These are phyloP conservation scores for Hepsetus odoe DNA, from an alignment of 2,113 vertebrate species.

Conservation along the genomic window DNA sequence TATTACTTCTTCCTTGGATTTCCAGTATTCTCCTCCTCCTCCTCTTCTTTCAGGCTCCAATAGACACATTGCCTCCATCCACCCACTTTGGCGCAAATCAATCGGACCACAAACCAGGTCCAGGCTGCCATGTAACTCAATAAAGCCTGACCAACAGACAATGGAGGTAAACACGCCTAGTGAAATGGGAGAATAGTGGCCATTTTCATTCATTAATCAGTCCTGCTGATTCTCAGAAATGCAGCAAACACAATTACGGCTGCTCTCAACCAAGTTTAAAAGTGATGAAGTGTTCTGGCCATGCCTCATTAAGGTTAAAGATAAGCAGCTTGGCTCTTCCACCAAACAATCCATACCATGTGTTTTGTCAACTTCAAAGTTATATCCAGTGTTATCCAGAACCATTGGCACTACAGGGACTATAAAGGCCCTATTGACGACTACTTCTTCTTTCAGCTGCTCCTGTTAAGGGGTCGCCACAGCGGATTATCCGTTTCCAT, in stretches of 20 bases:
- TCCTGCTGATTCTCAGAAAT: conserved; percentile 24
- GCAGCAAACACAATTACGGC: conserved; percentile 47
- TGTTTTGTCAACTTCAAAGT: background rate
- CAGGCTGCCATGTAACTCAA: conserved; percentile 72
- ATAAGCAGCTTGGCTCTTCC: background rate
- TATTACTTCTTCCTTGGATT: background rate
- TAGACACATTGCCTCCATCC: conserved; percentile 64
- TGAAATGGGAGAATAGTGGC: conserved; percentile 45
- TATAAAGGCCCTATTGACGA: too few relatives aligned
- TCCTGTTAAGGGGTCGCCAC: too few relatives aligned
- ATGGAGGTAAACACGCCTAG: conserved; percentile 73
- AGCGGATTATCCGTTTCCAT: too few relatives aligned
- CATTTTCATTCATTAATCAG: conserved; percentile 45
- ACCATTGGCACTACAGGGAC: too few relatives aligned
- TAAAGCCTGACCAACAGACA: conserved; percentile 71
- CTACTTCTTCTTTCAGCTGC: too few relatives aligned
- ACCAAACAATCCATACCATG: too few relatives aligned
- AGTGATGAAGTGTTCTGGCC: conserved; percentile 43
- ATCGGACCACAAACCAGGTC: conserved; percentile 65
- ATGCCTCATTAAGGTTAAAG: conserved; percentile 40
- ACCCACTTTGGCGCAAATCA: conserved; percentile 65
- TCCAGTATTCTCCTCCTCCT: conserved; percentile 20
- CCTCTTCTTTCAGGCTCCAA: conserved; percentile 27
- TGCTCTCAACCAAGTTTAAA: conserved; percentile 28
- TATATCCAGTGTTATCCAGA: background rate